phyloP scores from a whole-genome alignment of 2,113 vertebrate species.

The Rhineura floridana region DNA sequence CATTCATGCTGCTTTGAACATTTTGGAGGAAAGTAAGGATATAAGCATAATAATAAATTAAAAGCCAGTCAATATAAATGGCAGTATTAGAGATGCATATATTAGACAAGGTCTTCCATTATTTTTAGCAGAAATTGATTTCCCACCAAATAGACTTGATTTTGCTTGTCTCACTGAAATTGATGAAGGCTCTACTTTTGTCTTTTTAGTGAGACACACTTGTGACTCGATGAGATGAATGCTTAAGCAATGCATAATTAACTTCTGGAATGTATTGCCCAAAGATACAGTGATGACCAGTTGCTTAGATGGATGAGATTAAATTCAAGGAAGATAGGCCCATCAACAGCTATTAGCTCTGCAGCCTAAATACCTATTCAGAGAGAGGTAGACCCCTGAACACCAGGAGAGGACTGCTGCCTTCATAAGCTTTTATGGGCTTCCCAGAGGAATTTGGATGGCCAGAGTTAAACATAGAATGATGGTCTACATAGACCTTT shows the following conservation, averaged over 20 bases:
- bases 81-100: no score
- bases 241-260: conserved; percentile 3
- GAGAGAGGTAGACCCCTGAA: background rate
- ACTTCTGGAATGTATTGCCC: background rate
- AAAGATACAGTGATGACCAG: background rate
- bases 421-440: no score
- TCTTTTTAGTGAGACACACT: conserved; percentile 13
- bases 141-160: conserved; percentile 28
- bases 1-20: fast-evolving
- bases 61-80: no score
- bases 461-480: no score
- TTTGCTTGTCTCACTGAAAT: conserved; percentile 11
- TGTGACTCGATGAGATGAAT: conserved; percentile 23
- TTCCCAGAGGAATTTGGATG: no score
- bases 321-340: background rate
- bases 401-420: background rate
- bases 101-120: background rate
- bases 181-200: conserved; percentile 7
- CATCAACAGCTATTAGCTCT: no score
- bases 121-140: conserved; percentile 48
- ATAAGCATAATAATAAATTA: no score
- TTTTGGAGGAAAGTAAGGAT: no score
- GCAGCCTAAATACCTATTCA: background rate
- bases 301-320: background rate
- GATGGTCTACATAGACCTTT: no score